Base-by-base conservation (phyloP, 1,140 invertebrate species). In the Conus ventricosus region DNA sequence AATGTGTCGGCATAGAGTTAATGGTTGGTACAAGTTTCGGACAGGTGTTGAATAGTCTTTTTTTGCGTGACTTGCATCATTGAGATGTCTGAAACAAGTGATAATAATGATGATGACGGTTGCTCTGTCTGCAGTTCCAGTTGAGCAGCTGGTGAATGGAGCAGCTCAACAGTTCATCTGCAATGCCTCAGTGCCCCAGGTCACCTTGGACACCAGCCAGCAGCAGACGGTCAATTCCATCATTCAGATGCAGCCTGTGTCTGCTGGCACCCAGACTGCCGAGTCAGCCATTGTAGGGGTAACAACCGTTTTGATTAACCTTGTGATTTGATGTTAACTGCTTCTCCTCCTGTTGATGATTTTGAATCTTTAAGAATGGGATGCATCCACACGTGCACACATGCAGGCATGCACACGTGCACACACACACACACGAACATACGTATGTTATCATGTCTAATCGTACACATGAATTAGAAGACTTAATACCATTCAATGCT, bases 231-330 rank as follows among this genome's bases (percentile, higher is more conserved):
- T 87, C n/a, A 87, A 78, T 20, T 78, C 75, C 11, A 27, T 78
- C 54, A 87, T 78, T n/a, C 85, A 87, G 25, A 76, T 87, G 67
- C 85, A 87, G 75, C 71, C 85, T 8, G 75, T 78, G 20, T 80
- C 71, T 11, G 71, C 85, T 55, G 85, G 85, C 20, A 87, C 85
- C 76, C 85, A 87, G 53, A 87, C 85, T 78, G 71, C 85, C 10
- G 85, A 87, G 51, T 81, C 80, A 7, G 80, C 80, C 15, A 81
- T 81, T 39, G 80, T 81, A 7, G 17, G 80, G 39, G 25, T 78
- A 20, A 55, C 13, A 11, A 80, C n/a, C 54, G n/a, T 63, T 75
- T 57, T 25, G 39, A 60, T n/a, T 81, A 39, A 39, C 39, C 5
- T 75, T 75, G 71, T 78, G 20, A 25, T 78, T 54, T 75, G 86